These are phyloP conservation scores for Rhopalosiphum nymphaeae DNA, from an alignment of 2,888 invertebrate species.

Conservation along the genomic window DNA sequence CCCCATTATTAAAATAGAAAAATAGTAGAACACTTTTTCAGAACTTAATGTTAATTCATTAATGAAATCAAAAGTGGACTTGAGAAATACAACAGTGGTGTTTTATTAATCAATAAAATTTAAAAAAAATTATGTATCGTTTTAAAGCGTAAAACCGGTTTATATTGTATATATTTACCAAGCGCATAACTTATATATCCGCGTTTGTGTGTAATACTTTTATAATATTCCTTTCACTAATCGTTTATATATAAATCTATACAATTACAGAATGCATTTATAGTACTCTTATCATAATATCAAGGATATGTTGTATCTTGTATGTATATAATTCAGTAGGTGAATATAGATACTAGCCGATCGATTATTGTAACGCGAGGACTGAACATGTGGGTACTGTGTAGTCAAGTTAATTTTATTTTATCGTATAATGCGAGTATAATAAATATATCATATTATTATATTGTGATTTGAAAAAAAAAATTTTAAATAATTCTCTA, in stretches of 20 bases:
- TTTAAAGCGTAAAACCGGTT: constrained; percentile 22
- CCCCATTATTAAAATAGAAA: not conserved
- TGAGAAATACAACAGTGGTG: not conserved
- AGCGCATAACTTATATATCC: constrained; percentile 24
- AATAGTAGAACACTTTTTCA: not conserved
- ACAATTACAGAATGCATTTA: not conserved
- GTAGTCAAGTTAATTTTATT: not conserved
- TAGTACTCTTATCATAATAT: not conserved
- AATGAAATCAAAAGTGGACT: constrained; percentile 10
- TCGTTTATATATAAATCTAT: not conserved
- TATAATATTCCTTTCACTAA: constrained; percentile 38
- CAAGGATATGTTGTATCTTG: not conserved
- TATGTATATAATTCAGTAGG: not conserved
- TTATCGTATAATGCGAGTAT: not conserved
- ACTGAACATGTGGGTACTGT: not conserved
- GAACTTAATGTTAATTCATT: not conserved
- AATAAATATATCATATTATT: not conserved
- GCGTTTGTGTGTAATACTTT: constrained; percentile 25
- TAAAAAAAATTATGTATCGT: not conserved
- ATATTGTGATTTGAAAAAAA: not conserved
- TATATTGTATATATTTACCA: not conserved
- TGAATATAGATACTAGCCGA: not conserved
- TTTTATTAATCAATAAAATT: not conserved
- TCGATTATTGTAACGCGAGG: not conserved
- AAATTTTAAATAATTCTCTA: not conserved